Base-by-base conservation (phyloP, 1,140 invertebrate species). In the Nasonia vitripennis region DNA sequence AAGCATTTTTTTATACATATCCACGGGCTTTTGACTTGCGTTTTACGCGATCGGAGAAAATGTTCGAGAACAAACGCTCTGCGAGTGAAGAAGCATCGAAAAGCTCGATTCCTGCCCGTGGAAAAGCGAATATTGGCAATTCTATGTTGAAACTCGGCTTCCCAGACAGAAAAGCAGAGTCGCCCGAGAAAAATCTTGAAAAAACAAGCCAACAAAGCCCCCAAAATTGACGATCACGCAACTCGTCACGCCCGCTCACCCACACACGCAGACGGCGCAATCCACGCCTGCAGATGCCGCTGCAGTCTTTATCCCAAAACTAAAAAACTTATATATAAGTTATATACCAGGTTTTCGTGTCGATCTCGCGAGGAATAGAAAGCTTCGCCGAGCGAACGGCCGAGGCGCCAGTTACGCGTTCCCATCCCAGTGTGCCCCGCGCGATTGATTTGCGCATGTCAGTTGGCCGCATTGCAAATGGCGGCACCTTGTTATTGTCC, bases 401-500 rank as follows among this genome's bases (percentile, higher is more conserved):
- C 27, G 90, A 6, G 55, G 92, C 91, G 89, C 91, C 89, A 88
- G 81, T 86, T 62, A 62, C 55, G 7, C n/a, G 4, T 93, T 91
- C 93, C 86, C 68, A 31, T 70, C 74, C 74, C 74, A 78, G 82
- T 83, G 74, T 78, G 91, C 93, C 90, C 88, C 91, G 93, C 93
- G 92, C 91, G 91, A 94, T 94, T 94, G 93, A 94, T 94, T 93
- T 94, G 94, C 94, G 94, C 95, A 95, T 95, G 95, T 95, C 94
- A 94, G 93, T 93, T 94, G 91, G 88, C 92, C 92, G 93, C 94
- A 95, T 95, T 96, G 95, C 95, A 96, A 96, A 96, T 96, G 95
- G 95, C 95, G 95, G 94, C 95, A 91, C 93, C 94, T 95, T 96
- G 95, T 96, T 96, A 95, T 96, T 96, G 95, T 96, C 95, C 94